Evolutionary conservation across 1,140 invertebrate species (phyloP).

Genomic region (Seison nebaliae): DNA sequence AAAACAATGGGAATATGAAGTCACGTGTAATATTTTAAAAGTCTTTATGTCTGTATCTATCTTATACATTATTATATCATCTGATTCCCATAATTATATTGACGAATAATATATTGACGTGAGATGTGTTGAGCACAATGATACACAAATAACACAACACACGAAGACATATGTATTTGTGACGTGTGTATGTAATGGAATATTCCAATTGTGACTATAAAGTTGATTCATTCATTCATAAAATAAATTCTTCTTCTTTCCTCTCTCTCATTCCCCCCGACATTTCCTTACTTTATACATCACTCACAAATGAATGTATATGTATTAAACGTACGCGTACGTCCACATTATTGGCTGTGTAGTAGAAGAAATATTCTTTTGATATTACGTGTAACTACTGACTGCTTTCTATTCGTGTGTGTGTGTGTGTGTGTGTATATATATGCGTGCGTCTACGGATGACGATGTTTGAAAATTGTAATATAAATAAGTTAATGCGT

Average conservation of each 20-base stretch:
- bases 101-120: conserved; percentile 1
- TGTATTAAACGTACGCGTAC: background rate
- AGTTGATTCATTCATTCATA: too few relatives aligned
- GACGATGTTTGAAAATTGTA: background rate
- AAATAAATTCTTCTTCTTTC: too few relatives aligned
- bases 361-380: background rate
- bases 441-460: background rate
- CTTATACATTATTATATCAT: conserved; percentile 9
- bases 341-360: conserved; percentile 2
- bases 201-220: too few relatives aligned
- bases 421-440: conserved; percentile 1
- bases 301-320: too few relatives aligned
- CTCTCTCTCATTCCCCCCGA: background rate
- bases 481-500: too few relatives aligned
- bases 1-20: too few relatives aligned
- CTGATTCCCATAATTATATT: conserved; percentile 6
- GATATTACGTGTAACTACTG: conserved; percentile 1
- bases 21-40: too few relatives aligned
- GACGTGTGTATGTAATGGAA: background rate
- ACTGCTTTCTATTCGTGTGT: conserved; percentile 6
- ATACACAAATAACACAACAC: background rate
- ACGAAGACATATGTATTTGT: background rate
- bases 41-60: too few relatives aligned
- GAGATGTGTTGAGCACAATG: background rate
- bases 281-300: conserved; percentile 1